These are phyloP conservation scores for Holocentrus rufus DNA, from an alignment of 2,797 vertebrate genomes.

Conservation along the genomic window DNA sequence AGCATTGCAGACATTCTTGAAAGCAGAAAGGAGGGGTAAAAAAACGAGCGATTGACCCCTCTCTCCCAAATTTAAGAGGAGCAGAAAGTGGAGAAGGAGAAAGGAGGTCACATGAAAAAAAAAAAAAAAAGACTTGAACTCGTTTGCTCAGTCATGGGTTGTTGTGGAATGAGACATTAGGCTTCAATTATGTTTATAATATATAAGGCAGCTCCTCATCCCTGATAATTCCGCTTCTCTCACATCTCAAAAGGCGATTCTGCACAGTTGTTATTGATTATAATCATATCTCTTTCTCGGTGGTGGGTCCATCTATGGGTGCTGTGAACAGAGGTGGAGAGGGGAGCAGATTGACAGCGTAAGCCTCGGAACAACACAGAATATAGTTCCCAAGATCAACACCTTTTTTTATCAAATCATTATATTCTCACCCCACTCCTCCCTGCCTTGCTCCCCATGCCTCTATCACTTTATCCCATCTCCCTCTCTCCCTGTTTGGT, in stretches of 20 bases:
- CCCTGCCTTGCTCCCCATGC: neutral
- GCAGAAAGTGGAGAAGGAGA: constrained; percentile 42
- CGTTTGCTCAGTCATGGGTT: constrained; percentile 11
- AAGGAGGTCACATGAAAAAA: constrained; percentile 7
- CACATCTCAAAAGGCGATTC: neutral
- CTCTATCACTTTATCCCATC: neutral
- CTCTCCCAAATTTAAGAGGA: constrained; percentile 67
- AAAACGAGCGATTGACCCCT: constrained; percentile 58
- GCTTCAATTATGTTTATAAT: neutral
- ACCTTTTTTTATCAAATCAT: neutral
- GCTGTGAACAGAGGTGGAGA: neutral
- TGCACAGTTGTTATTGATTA: neutral
- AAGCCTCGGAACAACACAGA: neutral
- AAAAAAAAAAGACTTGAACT: neutral
- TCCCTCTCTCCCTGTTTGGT: constrained; percentile 38
- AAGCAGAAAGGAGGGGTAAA: constrained; percentile 69
- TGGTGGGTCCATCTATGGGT: neutral
- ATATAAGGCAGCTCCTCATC: neutral
- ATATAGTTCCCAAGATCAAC: constrained; percentile 1
- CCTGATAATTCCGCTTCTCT: neutral
- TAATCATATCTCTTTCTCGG: neutral
- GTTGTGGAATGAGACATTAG: constrained; percentile 1
- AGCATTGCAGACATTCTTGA: constrained; percentile 86
- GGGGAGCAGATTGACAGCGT: constrained; percentile 43
- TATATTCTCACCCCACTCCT: neutral